Conservation (phyloP, 1,140 invertebrate genomes). For the Brachionus angularis region DNA sequence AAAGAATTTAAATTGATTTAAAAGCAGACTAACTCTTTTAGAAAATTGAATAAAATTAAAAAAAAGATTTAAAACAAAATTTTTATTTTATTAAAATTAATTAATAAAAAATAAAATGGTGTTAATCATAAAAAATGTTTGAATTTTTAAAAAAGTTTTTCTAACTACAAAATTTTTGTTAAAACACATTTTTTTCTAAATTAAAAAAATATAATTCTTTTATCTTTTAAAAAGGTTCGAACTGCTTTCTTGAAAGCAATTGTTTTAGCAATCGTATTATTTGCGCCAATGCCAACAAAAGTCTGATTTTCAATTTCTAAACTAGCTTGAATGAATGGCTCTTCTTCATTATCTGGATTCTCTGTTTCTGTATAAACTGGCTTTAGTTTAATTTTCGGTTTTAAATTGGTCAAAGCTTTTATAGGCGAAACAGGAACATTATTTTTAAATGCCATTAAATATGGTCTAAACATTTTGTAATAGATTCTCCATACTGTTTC, state of each 20-base stretch:
- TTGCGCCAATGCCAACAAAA: conserved; percentile 3
- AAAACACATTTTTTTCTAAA: background rate
- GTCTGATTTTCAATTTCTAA: conserved; percentile 4
- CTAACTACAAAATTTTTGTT: conserved; percentile 1
- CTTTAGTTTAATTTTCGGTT: background rate
- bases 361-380: background rate
- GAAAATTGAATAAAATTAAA: background rate
- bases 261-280: conserved; percentile 12
- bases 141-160: no score
- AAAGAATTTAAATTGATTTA: no score
- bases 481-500: conserved; percentile 94
- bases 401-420: conserved; percentile 22
- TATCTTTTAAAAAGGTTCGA: background rate
- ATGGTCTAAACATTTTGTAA: conserved; percentile 85
- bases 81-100: background rate
- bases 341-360: background rate
- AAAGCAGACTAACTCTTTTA: conserved; percentile 7
- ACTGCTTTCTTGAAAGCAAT: conserved; percentile 40
- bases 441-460: conserved; percentile 63
- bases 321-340: background rate
- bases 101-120: no score
- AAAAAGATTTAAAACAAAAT: background rate
- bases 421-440: conserved; percentile 35
- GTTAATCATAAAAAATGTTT: no score
- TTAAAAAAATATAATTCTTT: conserved; percentile 26